Evolutionary conservation across 30 jellyfish, hydroid and myxozoan genomes (phyloP).

Genomic region (Aurelia aurita): DNA sequence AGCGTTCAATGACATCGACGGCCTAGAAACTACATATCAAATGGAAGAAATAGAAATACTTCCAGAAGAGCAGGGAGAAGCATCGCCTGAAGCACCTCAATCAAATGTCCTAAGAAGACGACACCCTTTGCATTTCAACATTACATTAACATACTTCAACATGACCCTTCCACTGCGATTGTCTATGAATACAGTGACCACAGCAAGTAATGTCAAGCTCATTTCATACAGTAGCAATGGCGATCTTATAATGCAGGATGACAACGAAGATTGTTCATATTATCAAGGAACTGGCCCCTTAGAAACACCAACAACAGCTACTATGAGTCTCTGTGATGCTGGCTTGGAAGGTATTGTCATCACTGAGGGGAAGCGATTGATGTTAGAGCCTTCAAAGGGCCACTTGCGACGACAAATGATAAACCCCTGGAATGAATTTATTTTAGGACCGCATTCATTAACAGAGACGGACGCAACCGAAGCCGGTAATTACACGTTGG

Average conservation of each 20-base stretch:
- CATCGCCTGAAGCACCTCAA: too few species aligned
- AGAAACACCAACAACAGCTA: background rate
- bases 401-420: background rate
- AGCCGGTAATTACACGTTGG: background rate
- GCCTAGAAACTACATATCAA: too few species aligned
- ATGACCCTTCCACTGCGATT: background rate
- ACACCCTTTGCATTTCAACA: background rate
- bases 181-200: background rate
- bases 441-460: conserved; percentile 53
- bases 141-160: background rate
- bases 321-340: conserved; percentile 7
- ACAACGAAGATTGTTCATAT: conserved; percentile 3
- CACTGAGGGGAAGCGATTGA: background rate
- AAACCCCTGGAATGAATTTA: conserved; percentile 3
- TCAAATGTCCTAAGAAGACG: too few species aligned
- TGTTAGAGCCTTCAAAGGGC: background rate
- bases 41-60: too few species aligned
- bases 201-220: conserved; percentile 2
- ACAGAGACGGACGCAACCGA: background rate
- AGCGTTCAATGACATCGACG: too few species aligned
- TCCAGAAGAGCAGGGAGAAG: too few species aligned
- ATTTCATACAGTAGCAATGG: conserved; percentile 7
- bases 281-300: conserved; percentile 1
- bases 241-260: background rate
- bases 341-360: conserved; percentile 14